Conservation (phyloP, 2,113 vertebrate genomes). For the Otocyon megalotis region DNA sequence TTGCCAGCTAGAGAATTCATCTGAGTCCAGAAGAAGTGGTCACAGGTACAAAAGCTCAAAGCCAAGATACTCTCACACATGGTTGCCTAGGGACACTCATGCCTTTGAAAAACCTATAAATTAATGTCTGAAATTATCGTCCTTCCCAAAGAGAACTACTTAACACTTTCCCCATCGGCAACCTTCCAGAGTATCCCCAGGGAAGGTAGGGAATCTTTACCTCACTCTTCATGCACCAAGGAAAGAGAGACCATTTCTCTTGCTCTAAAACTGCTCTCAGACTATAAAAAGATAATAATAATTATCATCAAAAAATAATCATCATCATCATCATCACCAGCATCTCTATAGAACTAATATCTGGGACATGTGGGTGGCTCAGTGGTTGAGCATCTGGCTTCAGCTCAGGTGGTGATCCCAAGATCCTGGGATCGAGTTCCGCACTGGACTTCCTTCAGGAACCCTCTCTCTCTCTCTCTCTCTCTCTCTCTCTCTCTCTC, state of each 20-base stretch:
- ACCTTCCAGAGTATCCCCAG: neutral
- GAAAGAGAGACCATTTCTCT: neutral
- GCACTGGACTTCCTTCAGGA: too few species aligned
- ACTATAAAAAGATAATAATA: neutral
- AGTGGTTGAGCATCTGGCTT: too few species aligned
- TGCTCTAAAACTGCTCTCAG: neutral
- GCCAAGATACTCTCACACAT: neutral
- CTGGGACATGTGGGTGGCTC: too few species aligned
- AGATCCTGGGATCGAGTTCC: too few species aligned
- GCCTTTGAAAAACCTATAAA: neutral
- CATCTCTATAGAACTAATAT: too few species aligned
- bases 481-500: too few species aligned
- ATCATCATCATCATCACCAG: too few species aligned
- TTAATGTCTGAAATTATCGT: neutral
- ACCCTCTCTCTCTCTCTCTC: too few species aligned
- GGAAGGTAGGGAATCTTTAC: fast-evolving
- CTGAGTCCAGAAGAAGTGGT: neutral
- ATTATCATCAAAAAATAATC: too few species aligned
- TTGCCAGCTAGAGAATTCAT: neutral
- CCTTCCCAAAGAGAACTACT: neutral
- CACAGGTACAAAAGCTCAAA: neutral
- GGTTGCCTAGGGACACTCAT: too few species aligned
- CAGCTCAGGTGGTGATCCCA: too few species aligned
- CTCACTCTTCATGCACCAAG: neutral
- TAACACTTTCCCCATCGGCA: neutral